Evolutionary conservation across 2,888 invertebrate genomes (phyloP), one percentile per base, ranked within the genome.

Genomic region (Strigamia crassipes): DNA sequence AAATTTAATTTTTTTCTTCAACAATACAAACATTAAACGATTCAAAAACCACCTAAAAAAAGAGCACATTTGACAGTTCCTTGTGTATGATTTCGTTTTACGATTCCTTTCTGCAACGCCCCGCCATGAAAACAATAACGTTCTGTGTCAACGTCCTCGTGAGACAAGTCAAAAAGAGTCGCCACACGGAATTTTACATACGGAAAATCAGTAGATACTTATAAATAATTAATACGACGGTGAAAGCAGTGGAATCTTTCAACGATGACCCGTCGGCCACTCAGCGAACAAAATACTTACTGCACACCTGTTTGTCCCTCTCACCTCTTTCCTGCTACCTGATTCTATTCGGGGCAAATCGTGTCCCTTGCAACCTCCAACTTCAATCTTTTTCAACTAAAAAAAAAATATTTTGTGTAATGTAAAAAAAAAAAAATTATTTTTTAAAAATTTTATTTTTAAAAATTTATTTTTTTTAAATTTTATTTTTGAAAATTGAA

Each of bases 291-390:
- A 51, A n/a, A 18, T 51, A 18, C n/a, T 51, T 18, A 18, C 51
- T 51, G 51, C 51, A 51, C 51, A 51, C 51, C 51, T 51, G 51
- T 51, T 51, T 51, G 51, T 51, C 51, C 51, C 51, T 51, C 51
- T 51, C 51, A 51, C 51, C 51, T 34, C 34, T 51, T 46, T 46
- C 51, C n/a, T 15, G 51, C 51, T 51, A 51, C 51, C 46, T 51
- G n/a, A 51, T 51, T 51, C n/a, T 51, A 51, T 51, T 51, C 18
- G 51, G 51, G 51, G n/a, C 51, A 51, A 51, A 51, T 51, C 51
- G 6, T 51, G 51, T 15, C 51, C 51, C 51, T 51, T 51, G 51
- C 18, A 51, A 51, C 51, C 18, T 51, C n/a, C n/a, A n/a, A n/a
- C n/a, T n/a, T n/a, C n/a, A n/a, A n/a, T n/a, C n/a, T n/a, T n/a